Conservation (phyloP, 2,113 vertebrate genomes). For the Diphyllodes magnificus region DNA sequence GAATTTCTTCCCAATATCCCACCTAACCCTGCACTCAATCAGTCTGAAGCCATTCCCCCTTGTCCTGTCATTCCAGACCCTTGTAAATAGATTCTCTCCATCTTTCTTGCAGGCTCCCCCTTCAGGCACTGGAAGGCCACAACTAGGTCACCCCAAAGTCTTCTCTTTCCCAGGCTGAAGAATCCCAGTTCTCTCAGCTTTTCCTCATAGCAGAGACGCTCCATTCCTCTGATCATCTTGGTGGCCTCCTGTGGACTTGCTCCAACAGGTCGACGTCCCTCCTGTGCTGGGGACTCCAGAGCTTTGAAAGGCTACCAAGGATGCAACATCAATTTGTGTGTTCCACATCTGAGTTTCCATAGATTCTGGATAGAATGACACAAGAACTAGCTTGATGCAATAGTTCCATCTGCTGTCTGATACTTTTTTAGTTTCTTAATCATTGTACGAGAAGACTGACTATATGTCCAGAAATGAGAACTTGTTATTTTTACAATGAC, state of each 20-base stretch:
- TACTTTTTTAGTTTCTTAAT: not conserved
- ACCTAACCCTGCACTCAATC: not conserved
- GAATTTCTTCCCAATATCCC: not conserved
- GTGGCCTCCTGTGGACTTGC: not conserved
- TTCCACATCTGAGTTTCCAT: not conserved
- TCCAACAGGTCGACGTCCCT: not conserved
- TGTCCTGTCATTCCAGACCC: not conserved
- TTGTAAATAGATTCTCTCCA: not conserved
- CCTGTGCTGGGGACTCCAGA: not conserved
- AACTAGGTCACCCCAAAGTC: not conserved
- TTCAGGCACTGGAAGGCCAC: not conserved
- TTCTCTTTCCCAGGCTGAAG: not conserved
- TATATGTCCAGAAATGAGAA: not conserved
- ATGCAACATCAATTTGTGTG: not conserved
- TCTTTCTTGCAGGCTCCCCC: not conserved
- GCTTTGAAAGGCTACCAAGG: not conserved
- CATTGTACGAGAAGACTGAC: not conserved
- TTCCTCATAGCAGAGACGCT: not conserved
- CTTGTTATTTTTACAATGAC: not conserved
- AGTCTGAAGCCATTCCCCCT: not conserved
- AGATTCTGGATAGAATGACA: not conserved
- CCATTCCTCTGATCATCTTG: not conserved
- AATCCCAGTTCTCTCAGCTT: not conserved
- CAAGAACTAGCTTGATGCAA: not conserved
- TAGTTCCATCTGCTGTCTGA: not conserved